These are phyloP conservation scores for Ephestia elutella DNA, from an alignment of 1,140 invertebrate species.

Conservation along the genomic window DNA sequence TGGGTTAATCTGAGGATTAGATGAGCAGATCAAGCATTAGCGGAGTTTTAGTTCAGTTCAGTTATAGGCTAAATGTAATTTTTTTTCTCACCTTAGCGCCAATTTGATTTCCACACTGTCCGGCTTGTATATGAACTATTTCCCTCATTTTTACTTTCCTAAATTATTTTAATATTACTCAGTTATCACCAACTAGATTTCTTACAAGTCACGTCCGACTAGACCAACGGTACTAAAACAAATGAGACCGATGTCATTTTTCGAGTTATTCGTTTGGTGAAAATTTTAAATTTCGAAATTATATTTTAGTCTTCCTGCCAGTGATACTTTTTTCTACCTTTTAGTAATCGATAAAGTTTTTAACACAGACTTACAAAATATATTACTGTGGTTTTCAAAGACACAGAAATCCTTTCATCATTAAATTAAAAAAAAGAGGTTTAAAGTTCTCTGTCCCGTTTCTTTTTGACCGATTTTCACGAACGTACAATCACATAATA, in stretches of 20 bases:
- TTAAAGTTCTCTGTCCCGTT: too few relatives aligned
- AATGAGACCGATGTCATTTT: slow-evolving; percentile 25
- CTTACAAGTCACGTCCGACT: slow-evolving; percentile 39
- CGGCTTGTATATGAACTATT: slow-evolving; percentile 87
- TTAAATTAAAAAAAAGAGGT: too few relatives aligned
- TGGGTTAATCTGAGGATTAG: too few relatives aligned
- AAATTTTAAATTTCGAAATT: not conserved
- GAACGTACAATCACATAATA: too few relatives aligned
- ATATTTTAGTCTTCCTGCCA: not conserved
- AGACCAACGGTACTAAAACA: slow-evolving; percentile 49
- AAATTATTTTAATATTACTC: slow-evolving; percentile 28
- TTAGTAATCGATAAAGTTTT: not conserved
- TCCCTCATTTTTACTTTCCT: slow-evolving; percentile 79
- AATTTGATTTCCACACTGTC: slow-evolving; percentile 93
- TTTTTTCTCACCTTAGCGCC: slow-evolving; percentile 82
- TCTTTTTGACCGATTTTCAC: too few relatives aligned
- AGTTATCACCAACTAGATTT: not conserved
- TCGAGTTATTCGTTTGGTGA: not conserved
- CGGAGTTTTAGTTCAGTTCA: too few relatives aligned
- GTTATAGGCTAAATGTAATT: too few relatives aligned
- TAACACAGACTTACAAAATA: too few relatives aligned
- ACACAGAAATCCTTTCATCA: too few relatives aligned
- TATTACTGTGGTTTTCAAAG: too few relatives aligned
- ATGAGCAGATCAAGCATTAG: too few relatives aligned
- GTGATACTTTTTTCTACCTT: not conserved